Conservation (phyloP, 2,797 vertebrate species). For the Microchirus variegatus region DNA sequence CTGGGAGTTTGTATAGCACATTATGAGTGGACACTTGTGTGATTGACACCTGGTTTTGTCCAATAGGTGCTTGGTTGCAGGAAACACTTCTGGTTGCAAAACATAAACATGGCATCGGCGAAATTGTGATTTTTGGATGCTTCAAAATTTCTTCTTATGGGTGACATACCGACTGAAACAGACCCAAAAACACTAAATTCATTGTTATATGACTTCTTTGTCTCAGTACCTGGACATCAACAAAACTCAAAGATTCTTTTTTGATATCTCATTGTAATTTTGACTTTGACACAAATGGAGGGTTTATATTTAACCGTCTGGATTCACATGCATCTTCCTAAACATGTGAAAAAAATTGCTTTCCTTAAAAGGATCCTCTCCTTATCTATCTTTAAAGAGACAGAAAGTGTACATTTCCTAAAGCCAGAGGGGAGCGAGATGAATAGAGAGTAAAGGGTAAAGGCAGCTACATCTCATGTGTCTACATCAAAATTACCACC, state of each 20-base stretch:
- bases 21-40: too few relatives aligned
- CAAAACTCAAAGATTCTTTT: background rate
- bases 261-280: background rate
- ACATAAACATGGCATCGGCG: too few relatives aligned
- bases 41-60: too few relatives aligned
- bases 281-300: background rate
- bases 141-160: too few relatives aligned
- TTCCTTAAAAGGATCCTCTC: slow-evolving; percentile 7
- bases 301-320: background rate
- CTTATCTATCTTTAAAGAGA: slow-evolving; percentile 20
- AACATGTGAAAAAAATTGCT: slow-evolving; percentile 5
- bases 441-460: slow-evolving; percentile 17
- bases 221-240: slow-evolving; percentile 22
- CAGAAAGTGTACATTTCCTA: slow-evolving; percentile 22
- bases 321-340: slow-evolving; percentile 21
- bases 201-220: slow-evolving; percentile 9
- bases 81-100: too few relatives aligned
- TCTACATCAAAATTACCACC: slow-evolving; percentile 47
- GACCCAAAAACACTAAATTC: slow-evolving; percentile 2
- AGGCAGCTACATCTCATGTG: slow-evolving; percentile 24
- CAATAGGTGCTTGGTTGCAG: too few relatives aligned
- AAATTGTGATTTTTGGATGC: too few relatives aligned
- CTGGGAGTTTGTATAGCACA: too few relatives aligned
- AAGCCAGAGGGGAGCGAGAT: background rate
- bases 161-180: slow-evolving; percentile 8